These are phyloP conservation scores for Oncopodura yosiiana DNA, from an alignment of 1,140 invertebrate genomes.

Conservation along the genomic window DNA sequence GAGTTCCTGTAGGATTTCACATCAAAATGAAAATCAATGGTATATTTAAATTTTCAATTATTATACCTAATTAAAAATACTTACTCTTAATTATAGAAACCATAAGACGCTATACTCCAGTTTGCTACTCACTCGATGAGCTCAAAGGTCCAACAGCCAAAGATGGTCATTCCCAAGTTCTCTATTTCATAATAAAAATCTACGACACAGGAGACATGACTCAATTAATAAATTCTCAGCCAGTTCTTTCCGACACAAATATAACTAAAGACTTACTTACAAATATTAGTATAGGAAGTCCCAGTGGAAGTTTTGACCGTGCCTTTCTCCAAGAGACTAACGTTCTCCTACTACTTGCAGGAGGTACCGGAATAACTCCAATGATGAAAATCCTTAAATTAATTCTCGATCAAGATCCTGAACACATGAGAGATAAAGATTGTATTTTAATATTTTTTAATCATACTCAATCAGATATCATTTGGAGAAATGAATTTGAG, in stretches of 20 bases:
- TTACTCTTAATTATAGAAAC: too few species aligned
- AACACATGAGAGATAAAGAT: not conserved
- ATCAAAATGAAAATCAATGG: not conserved
- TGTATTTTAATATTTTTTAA: too few species aligned
- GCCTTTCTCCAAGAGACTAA: not conserved
- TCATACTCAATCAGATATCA: too few species aligned
- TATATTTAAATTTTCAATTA: too few species aligned
- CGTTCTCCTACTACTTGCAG: conserved; percentile 7
- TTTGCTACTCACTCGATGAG: not conserved
- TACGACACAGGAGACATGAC: conserved; percentile 17
- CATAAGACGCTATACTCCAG: conserved; percentile 6
- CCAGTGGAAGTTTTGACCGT: conserved; percentile 6
- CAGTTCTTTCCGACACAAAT: not conserved
- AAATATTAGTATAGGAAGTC: not conserved
- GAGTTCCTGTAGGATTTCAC: conserved; percentile 22
- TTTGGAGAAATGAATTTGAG: conserved; percentile 4
- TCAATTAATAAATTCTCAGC: not conserved
- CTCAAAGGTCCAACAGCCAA: not conserved
- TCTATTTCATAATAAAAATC: conserved; percentile 19
- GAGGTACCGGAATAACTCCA: conserved; percentile 19
- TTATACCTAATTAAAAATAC: too few species aligned
- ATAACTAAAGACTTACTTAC: too few species aligned
- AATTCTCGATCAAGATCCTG: conserved; percentile 1
- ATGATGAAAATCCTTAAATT: conserved; percentile 11
- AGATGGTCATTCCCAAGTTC: not conserved